A percentile compares a stretch with the other conserved stretches of the same genome.
phyloP scores from a whole-genome alignment of 2,113 vertebrate genomes.

The Cochlearius cochlearius region DNA sequence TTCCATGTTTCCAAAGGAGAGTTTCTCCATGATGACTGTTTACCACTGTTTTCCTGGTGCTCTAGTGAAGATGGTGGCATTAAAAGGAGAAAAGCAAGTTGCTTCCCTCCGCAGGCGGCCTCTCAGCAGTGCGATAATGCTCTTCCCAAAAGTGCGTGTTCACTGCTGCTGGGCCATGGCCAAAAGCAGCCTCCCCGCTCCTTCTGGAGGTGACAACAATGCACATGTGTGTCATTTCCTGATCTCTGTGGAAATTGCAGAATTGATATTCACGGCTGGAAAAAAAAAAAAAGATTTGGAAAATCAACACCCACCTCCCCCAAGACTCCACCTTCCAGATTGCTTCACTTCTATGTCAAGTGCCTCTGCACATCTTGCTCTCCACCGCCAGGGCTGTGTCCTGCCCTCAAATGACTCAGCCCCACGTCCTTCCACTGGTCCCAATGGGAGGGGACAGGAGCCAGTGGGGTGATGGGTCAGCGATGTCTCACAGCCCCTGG shows the following conservation, averaged over 20 bases:
- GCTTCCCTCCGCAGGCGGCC: neutral
- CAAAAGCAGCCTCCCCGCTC: slow-evolving; percentile 18
- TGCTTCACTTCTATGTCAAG: neutral
- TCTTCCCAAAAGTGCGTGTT: slow-evolving; percentile 44
- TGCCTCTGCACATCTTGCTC: neutral
- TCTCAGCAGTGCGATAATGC: neutral
- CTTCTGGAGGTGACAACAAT: slow-evolving; percentile 54
- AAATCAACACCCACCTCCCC: neutral
- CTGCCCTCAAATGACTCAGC: neutral
- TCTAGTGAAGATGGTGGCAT: neutral
- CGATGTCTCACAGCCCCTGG: fast-evolving
- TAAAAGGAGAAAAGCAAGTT: neutral
- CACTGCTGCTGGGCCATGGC: slow-evolving; percentile 17
- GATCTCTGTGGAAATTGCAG: neutral
- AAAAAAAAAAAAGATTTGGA: neutral
- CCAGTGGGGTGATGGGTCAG: fast-evolving
- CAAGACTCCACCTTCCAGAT: slow-evolving; percentile 18
- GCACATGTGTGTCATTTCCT: slow-evolving; percentile 62
- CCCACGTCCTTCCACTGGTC: fast-evolving
- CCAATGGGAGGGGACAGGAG: neutral
- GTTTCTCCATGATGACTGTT: neutral
- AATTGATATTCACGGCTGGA: neutral
- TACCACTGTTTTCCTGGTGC: neutral
- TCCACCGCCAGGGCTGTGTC: neutral
- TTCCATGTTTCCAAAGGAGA: neutral